Percentiles rank a stretch among this genome's conserved stretches.
Evolutionary conservation across 2,113 vertebrate genomes (phyloP).

Genomic region (Onychostoma macrolepis): DNA sequence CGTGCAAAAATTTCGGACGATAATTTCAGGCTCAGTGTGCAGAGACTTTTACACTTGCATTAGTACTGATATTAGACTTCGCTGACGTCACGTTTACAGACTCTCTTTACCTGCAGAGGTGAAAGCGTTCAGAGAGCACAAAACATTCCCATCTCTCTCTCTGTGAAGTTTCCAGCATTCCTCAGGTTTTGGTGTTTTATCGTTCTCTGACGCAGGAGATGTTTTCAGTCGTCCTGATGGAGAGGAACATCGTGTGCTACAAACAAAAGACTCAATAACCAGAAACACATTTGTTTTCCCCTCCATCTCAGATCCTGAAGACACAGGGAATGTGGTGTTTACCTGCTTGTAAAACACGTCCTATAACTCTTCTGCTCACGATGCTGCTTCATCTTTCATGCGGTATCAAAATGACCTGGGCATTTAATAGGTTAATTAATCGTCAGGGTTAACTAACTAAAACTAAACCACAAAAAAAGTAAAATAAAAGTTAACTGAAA

Average conservation of each 20-base stretch:
- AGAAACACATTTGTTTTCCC: slow-evolving; percentile 47
- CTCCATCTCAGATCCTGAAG: neutral
- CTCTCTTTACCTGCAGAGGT: neutral
- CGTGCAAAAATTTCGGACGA: no score
- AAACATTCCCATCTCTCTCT: neutral
- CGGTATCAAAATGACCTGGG: neutral
- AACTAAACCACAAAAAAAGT: no score
- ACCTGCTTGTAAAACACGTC: neutral
- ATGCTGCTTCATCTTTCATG: neutral
- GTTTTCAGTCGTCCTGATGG: neutral
- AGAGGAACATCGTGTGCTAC: neutral
- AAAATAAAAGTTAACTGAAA: no score
- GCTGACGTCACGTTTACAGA: neutral
- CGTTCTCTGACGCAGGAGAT: neutral
- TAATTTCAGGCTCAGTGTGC: no score
- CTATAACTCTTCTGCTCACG: neutral
- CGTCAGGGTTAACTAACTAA: no score
- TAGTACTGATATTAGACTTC: no score
- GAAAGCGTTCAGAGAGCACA: neutral
- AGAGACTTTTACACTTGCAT: neutral
- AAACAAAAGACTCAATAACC: slow-evolving; percentile 43
- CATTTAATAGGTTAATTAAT: neutral
- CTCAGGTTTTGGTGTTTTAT: slow-evolving; percentile 15
- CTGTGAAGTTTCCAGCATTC: neutral
- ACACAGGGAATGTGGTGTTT: neutral